phyloP scores from a whole-genome alignment of 2,797 vertebrate species.

The Pseudomugil tenellus region DNA sequence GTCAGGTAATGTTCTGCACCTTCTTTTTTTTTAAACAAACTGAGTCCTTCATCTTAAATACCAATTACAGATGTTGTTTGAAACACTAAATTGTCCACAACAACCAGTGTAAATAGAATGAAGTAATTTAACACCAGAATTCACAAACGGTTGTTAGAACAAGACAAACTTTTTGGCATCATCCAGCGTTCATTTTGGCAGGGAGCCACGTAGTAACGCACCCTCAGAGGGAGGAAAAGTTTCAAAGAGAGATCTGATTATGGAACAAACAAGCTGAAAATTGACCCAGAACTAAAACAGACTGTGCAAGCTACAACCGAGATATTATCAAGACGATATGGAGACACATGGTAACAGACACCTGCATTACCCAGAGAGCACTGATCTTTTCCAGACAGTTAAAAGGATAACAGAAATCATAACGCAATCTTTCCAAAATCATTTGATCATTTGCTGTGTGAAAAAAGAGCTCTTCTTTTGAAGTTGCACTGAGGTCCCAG shows the following conservation, averaged over 20 bases:
- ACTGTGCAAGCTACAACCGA: constrained; percentile 18
- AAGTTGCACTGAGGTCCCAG: constrained; percentile 51
- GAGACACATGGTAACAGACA: constrained; percentile 48
- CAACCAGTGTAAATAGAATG: neutral
- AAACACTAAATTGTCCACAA: neutral
- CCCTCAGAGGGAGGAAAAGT: constrained; percentile 25
- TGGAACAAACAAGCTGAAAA: constrained; percentile 37
- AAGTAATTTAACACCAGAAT: neutral
- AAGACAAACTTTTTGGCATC: constrained; percentile 27
- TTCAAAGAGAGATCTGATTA: constrained; percentile 61
- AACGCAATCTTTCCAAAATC: constrained; percentile 46
- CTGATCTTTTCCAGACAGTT: constrained; percentile 50
- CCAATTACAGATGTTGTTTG: no score
- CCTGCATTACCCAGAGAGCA: constrained; percentile 45
- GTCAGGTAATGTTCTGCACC: no score
- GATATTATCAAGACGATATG: constrained; percentile 56
- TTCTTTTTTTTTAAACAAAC: no score
- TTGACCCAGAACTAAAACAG: constrained; percentile 31
- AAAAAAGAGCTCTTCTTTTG: constrained; percentile 50
- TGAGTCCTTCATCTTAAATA: no score
- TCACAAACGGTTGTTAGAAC: constrained; percentile 13
- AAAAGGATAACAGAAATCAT: constrained; percentile 54
- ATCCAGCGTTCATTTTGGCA: constrained; percentile 25
- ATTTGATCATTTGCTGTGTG: constrained; percentile 50
- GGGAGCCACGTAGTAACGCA: constrained; percentile 39